Evolutionary conservation across 2,113 vertebrate species (phyloP).

Genomic region (Laticauda colubrina): DNA sequence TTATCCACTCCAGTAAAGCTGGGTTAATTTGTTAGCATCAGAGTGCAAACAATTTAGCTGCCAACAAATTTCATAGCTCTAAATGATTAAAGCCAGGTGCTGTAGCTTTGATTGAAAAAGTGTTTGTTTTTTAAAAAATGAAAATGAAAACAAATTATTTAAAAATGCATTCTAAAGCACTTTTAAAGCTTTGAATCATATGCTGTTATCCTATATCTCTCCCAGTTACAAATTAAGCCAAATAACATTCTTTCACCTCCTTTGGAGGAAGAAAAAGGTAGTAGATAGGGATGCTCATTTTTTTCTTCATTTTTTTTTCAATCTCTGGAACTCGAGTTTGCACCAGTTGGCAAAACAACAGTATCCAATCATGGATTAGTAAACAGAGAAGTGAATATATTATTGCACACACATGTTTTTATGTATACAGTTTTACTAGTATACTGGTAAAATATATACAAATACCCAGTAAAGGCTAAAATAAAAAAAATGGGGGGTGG

Average conservation of each 20-base stretch:
- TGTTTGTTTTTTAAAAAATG: background rate
- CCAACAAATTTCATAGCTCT: background rate
- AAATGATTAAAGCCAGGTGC: background rate
- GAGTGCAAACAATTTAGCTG: background rate
- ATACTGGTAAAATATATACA: background rate
- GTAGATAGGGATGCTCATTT: background rate
- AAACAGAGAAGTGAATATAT: background rate
- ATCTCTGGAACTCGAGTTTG: background rate
- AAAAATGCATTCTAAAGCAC: background rate
- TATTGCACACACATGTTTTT: background rate
- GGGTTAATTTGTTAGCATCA: background rate
- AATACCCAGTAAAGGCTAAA: background rate
- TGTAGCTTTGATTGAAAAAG: background rate
- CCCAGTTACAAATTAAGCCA: background rate
- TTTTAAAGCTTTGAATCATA: background rate
- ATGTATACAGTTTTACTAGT: background rate
- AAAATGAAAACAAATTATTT: background rate
- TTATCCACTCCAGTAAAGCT: background rate
- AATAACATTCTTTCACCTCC: background rate
- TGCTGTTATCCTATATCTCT: background rate
- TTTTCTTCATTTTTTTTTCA: background rate
- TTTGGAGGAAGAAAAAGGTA: background rate
- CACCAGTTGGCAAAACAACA: background rate
- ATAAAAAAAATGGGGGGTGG: background rate
- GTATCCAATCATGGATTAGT: background rate